Conservation (phyloP, 2,888 invertebrate genomes). For the Drosophila neoperkinsi region DNA sequence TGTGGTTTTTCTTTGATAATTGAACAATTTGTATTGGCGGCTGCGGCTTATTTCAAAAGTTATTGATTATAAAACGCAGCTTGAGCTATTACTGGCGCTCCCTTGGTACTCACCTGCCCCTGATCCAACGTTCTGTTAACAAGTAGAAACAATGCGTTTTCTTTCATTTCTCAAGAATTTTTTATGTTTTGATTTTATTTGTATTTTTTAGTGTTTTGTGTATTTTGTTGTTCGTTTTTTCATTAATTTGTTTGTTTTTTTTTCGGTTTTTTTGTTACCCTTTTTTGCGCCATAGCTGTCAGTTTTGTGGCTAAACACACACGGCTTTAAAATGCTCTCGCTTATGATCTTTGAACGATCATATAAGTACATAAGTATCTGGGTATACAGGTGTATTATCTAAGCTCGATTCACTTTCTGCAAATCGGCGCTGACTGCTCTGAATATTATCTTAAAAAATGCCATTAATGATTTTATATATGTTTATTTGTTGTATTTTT, state of each 20-base stretch:
- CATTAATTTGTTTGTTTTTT: conserved; percentile 13
- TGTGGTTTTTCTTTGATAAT: conserved; percentile 70
- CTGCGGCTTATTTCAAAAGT: conserved; percentile 72
- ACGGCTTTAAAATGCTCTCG: conserved; percentile 68
- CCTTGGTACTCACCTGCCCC: conserved; percentile 11
- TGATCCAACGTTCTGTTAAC: not conserved
- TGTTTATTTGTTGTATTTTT: conserved; percentile 27
- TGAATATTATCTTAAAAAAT: conserved; percentile 64
- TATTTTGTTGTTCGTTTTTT: conserved; percentile 55
- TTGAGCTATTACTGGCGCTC: conserved; percentile 28
- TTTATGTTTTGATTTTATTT: conserved; percentile 73
- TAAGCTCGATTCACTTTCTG: conserved; percentile 78
- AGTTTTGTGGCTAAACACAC: conserved; percentile 63
- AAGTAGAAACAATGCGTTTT: conserved; percentile 54
- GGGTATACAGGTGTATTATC: conserved; percentile 43
- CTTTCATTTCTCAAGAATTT: conserved; percentile 78
- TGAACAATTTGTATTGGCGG: conserved; percentile 65
- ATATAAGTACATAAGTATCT: conserved; percentile 40
- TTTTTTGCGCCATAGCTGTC: conserved; percentile 81
- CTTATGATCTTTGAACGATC: conserved; percentile 51
- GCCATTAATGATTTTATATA: conserved; percentile 50
- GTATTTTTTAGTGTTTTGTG: conserved; percentile 57
- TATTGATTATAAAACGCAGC: conserved; percentile 71
- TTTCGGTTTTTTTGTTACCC: conserved; percentile 52
- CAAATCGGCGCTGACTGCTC: conserved; percentile 67